Conservation (phyloP, 1,140 invertebrate species). For the Drosophila triauraria region DNA sequence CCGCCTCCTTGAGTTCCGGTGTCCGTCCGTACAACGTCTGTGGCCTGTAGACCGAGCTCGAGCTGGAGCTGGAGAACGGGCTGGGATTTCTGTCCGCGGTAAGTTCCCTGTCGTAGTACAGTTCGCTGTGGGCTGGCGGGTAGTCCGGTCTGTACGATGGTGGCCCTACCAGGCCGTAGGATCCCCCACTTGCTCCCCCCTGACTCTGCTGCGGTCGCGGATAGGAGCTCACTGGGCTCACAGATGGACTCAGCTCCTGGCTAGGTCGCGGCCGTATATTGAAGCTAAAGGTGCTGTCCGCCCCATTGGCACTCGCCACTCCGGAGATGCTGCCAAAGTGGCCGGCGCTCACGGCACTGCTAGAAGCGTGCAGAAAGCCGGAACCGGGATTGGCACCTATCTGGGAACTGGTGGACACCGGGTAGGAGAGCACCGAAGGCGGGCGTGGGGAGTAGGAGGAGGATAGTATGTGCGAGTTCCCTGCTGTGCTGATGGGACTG, state of each 20-base stretch:
- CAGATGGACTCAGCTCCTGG: slow-evolving; percentile 38
- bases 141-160: slow-evolving; percentile 57
- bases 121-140: slow-evolving; percentile 36
- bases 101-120: slow-evolving; percentile 69
- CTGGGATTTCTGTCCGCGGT: slow-evolving; percentile 27
- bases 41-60: slow-evolving; percentile 17
- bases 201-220: slow-evolving; percentile 33
- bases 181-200: slow-evolving; percentile 11
- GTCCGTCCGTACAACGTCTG: slow-evolving; percentile 48
- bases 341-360: slow-evolving; percentile 64
- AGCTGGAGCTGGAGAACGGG: slow-evolving; percentile 53
- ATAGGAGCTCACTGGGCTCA: slow-evolving; percentile 51
- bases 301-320: slow-evolving; percentile 74
- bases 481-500: slow-evolving; percentile 46
- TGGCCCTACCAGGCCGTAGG: slow-evolving; percentile 52
- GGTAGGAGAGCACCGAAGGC: slow-evolving; percentile 39
- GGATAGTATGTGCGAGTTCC: slow-evolving; percentile 15
- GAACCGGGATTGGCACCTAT: slow-evolving; percentile 44
- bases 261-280: slow-evolving; percentile 78
- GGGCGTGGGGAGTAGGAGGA: slow-evolving; percentile 42
- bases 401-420: slow-evolving; percentile 51
- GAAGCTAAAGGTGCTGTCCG: slow-evolving; percentile 79
- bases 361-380: slow-evolving; percentile 67
- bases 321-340: slow-evolving; percentile 73
- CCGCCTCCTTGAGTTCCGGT: slow-evolving; percentile 55